Percentiles rank a stretch among this genome's conserved stretches.
These are phyloP conservation scores for Tretioscincus oriximinensis DNA, from an alignment of 2,113 vertebrate species.

Conservation along the genomic window DNA sequence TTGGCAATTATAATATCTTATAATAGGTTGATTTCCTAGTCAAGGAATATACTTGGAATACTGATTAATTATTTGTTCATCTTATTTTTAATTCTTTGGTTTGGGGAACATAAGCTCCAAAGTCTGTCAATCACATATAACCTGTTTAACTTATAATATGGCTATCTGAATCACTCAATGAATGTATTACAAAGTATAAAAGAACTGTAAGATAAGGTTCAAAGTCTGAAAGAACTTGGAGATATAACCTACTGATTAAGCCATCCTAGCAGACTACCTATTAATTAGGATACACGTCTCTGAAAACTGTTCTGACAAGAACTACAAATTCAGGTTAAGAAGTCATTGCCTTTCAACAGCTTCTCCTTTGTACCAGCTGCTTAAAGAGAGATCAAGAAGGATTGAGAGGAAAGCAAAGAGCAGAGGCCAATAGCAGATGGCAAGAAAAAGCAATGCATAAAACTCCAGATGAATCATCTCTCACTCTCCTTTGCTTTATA, in stretches of 20 bases:
- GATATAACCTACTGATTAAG: neutral
- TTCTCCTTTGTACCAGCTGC: conserved; percentile 50
- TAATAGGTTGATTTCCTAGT: too few species aligned
- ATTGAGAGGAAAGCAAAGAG: conserved; percentile 28
- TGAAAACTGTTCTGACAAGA: neutral
- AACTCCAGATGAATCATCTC: conserved; percentile 28
- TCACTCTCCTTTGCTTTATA: conserved; percentile 19
- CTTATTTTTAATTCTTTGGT: too few species aligned
- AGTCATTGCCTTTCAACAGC: conserved; percentile 32
- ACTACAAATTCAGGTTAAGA: conserved; percentile 22
- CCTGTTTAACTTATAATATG: neutral
- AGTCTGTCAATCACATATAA: too few species aligned
- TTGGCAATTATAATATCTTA: too few species aligned
- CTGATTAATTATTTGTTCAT: too few species aligned
- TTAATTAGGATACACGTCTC: neutral
- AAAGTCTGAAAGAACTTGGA: neutral
- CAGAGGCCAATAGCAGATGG: conserved; percentile 33
- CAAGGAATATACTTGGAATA: too few species aligned
- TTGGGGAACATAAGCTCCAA: too few species aligned
- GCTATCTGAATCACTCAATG: neutral
- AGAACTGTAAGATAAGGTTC: neutral
- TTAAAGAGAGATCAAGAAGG: conserved; percentile 2
- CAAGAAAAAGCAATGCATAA: conserved; percentile 27
- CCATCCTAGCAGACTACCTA: neutral
- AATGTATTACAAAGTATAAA: neutral